Evolutionary conservation across 2,888 invertebrate genomes (phyloP).

Genomic region (Actias luna): DNA sequence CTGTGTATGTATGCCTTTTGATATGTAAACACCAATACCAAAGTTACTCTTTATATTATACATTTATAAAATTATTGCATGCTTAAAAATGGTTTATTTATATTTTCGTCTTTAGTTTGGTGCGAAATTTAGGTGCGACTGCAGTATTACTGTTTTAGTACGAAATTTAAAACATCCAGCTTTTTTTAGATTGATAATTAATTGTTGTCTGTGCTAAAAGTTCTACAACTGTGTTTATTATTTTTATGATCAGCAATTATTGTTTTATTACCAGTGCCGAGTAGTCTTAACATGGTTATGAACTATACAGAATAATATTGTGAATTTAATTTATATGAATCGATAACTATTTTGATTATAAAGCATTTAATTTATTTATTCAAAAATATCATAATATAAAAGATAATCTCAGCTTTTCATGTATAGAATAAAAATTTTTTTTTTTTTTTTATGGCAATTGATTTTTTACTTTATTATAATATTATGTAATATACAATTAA

Average conservation of each 20-base stretch:
- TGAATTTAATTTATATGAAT: slow-evolving; percentile 5
- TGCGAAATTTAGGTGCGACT: slow-evolving; percentile 38
- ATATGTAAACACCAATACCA: slow-evolving; percentile 73
- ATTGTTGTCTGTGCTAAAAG: slow-evolving; percentile 18
- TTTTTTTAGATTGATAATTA: slow-evolving; percentile 5
- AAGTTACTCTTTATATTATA: slow-evolving; percentile 66
- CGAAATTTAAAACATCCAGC: slow-evolving; percentile 32
- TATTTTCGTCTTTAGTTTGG: slow-evolving; percentile 46
- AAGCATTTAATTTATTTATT: slow-evolving; percentile 2
- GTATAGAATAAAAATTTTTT: slow-evolving; percentile 15
- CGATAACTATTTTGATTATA: slow-evolving; percentile 2
- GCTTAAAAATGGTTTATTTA: slow-evolving; percentile 46
- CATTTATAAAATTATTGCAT: slow-evolving; percentile 52
- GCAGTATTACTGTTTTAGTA: slow-evolving; percentile 55
- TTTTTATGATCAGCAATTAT: background rate
- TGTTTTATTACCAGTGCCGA: slow-evolving; percentile 1
- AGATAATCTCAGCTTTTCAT: slow-evolving; percentile 7
- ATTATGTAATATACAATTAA: slow-evolving; percentile 68
- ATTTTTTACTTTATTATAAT: slow-evolving; percentile 61
- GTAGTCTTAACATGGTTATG: background rate
- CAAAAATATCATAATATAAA: background rate
- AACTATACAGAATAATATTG: background rate
- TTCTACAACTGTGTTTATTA: background rate
- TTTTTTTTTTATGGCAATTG: slow-evolving; percentile 62
- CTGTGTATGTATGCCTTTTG: slow-evolving; percentile 41